A percentile compares a stretch with the other conserved stretches of the same genome.
Evolutionary conservation across 1,140 invertebrate species (phyloP).

Genomic region (Pantala flavescens): DNA sequence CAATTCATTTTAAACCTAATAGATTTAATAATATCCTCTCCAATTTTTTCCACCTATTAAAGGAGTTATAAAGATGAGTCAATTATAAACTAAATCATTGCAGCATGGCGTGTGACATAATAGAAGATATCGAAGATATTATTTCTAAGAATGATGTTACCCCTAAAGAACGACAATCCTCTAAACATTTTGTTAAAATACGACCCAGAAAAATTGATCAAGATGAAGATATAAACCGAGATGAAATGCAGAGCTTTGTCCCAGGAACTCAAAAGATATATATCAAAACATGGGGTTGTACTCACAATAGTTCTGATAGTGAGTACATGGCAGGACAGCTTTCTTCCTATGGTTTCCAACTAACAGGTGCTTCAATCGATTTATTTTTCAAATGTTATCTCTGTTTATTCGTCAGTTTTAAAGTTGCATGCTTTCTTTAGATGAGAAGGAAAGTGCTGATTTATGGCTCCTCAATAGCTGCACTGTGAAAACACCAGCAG

Average conservation of each 20-base stretch:
- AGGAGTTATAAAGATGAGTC: no score
- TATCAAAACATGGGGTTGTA: conserved; percentile 95
- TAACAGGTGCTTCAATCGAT: conserved; percentile 44
- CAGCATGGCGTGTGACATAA: not conserved
- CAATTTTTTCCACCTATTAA: no score
- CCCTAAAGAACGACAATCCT: not conserved
- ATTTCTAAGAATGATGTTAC: not conserved
- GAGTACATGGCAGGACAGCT: conserved; percentile 97
- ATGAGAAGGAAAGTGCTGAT: conserved; percentile 73
- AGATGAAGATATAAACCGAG: not conserved
- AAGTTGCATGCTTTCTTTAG: conserved; percentile 27
- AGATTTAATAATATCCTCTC: no score
- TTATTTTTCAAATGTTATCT: conserved; percentile 20
- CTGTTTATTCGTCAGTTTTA: not conserved
- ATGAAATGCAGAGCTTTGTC: conserved; percentile 45
- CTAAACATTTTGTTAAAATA: not conserved
- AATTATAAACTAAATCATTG: no score
- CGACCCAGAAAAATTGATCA: not conserved
- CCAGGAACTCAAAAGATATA: conserved; percentile 87
- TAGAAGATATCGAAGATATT: not conserved
- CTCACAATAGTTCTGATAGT: conserved; percentile 91
- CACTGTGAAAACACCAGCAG: conserved; percentile 93
- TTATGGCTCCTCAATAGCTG: conserved; percentile 95
- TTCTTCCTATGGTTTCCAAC: conserved; percentile 72
- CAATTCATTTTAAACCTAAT: no score